Base-by-base conservation (phyloP, 2,113 vertebrate species). In the Acanthochromis polyacanthus region DNA sequence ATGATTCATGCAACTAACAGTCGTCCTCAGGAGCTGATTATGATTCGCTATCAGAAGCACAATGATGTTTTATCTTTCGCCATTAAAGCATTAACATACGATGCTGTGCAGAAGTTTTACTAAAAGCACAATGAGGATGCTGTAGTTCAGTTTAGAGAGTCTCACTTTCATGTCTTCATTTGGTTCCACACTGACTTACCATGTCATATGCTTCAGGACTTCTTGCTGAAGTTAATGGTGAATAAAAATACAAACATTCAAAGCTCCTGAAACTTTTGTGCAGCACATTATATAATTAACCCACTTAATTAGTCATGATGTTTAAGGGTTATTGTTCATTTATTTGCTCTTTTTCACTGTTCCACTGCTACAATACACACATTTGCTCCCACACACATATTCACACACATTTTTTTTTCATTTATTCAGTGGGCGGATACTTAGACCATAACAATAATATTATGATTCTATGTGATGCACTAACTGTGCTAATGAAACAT, bases 401-500 rank as follows among this genome's bases (percentile, higher is more conserved):
- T 43, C 30, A 30, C 30, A 30, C 30, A 30, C 30, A 30, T 36
- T 36, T 36, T 75, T 72, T 59, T 53, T 46, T 38, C 17, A 1
- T 82, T 82, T 65, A 76, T 64, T 75, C 60, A 63, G 61, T 55
- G 80, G 75, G 85, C 40, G 53, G 75, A 53, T 71, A 64, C 67
- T 70, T 23, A 28, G 56, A 61, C 75, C 63, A 51, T 57, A 58
- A 75, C 67, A 79, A 70, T 80, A 79, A 64, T 75, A 61, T 82
- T 77, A 28, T 71, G 72, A 62, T 83, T 78, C n/a, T 20, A 60
- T 69, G 75, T 51, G 43, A 78, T 78, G 51, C 53, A 68, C 65
- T 80, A 72, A 89, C 73, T 87, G 80, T 75, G 60, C 52, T 71
- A 80, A 89, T 90, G 81, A 91, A 81, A 73, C 45, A 65, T 85